These are phyloP conservation scores for Melanerpes formicivorus DNA, from an alignment of 2,113 vertebrate species.

Conservation along the genomic window DNA sequence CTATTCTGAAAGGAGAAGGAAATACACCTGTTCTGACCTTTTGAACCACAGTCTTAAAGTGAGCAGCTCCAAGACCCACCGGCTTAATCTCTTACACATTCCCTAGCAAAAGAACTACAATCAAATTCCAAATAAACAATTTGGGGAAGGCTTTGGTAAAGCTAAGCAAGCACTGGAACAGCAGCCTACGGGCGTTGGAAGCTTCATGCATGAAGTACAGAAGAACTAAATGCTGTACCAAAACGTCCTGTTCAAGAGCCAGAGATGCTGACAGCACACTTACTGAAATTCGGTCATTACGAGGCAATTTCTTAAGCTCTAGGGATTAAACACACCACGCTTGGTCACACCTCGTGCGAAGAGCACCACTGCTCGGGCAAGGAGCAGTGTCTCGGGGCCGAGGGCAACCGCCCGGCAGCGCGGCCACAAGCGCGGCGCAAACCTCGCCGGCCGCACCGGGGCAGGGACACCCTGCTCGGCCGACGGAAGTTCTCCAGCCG, in stretches of 20 bases:
- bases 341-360: conserved; percentile 3
- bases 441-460: too few species aligned
- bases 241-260: background rate
- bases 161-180: background rate
- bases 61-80: background rate
- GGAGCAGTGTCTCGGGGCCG: background rate
- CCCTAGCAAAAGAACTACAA: background rate
- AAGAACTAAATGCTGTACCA: background rate
- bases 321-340: background rate
- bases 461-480: background rate
- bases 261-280: too few species aligned
- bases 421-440: background rate
- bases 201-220: background rate
- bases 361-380: background rate
- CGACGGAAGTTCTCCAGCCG: rapidly evolving
- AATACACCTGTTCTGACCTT: conserved; percentile 22
- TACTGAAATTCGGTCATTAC: background rate
- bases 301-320: background rate
- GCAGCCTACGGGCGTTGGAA: background rate
- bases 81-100: background rate
- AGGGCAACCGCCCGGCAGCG: background rate
- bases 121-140: background rate
- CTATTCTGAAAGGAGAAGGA: background rate
- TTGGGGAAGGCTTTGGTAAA: rapidly evolving
- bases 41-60: background rate